Conservation (phyloP, 2,888 invertebrate species). For the Limnephilus marmoratus region DNA sequence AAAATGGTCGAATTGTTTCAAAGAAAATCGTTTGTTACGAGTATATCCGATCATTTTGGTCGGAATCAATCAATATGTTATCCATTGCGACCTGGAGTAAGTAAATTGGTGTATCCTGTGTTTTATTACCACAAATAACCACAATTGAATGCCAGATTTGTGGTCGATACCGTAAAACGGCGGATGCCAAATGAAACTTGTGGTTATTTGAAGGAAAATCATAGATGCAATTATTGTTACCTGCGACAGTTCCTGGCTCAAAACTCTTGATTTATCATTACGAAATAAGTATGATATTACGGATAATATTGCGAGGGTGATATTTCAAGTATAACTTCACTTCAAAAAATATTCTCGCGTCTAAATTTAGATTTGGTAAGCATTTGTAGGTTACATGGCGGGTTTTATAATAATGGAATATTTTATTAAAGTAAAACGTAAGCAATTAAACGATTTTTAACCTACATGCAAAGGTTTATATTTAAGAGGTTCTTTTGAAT, state of each 20-base stretch:
- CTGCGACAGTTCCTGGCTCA: not conserved
- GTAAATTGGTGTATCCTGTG: conserved; percentile 63
- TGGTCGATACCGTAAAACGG: conserved; percentile 16
- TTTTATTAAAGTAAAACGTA: no score
- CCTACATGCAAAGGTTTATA: not conserved
- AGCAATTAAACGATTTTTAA: no score
- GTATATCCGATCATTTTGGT: conserved; percentile 12
- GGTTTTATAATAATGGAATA: no score
- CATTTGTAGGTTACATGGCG: no score
- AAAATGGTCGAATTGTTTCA: conserved; percentile 22
- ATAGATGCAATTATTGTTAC: not conserved
- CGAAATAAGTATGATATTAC: not conserved
- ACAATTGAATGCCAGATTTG: conserved; percentile 53
- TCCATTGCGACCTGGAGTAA: conserved; percentile 46
- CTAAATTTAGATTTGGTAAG: no score
- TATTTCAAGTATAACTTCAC: not conserved
- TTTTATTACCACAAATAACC: conserved; percentile 64
- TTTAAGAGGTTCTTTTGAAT: not conserved
- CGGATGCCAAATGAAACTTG: conserved; percentile 55
- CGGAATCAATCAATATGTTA: conserved; percentile 15
- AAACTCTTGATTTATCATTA: not conserved
- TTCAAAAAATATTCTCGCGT: no score
- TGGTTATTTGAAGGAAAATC: conserved; percentile 47
- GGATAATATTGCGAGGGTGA: not conserved
- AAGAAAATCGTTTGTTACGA: conserved; percentile 10